Evolutionary conservation across 2,888 invertebrate species (phyloP).

Genomic region (Zelleria hepariella): DNA sequence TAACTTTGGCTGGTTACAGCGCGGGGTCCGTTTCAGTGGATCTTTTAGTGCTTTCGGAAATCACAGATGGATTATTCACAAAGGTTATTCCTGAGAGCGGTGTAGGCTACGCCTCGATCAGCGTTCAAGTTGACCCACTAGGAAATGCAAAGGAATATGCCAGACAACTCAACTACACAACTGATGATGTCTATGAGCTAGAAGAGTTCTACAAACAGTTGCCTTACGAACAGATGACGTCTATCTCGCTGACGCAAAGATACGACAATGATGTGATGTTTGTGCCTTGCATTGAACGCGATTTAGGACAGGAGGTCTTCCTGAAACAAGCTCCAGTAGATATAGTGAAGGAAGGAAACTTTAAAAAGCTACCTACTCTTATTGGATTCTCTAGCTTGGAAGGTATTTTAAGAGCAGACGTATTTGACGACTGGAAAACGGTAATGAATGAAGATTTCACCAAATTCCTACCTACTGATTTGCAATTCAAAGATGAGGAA

Average conservation of each 20-base stretch:
- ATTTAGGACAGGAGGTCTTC: not conserved
- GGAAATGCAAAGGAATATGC: slow-evolving; percentile 2
- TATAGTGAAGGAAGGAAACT: slow-evolving; percentile 5
- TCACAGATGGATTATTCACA: slow-evolving; percentile 7
- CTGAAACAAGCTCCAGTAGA: slow-evolving; percentile 4
- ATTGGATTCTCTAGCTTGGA: slow-evolving; percentile 8
- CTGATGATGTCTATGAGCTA: not conserved
- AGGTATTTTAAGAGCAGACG: slow-evolving; percentile 4
- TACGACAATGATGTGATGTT: not conserved
- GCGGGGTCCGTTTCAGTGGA: slow-evolving; percentile 8
- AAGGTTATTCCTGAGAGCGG: slow-evolving; percentile 10
- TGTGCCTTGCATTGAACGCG: not conserved
- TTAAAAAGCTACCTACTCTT: slow-evolving; percentile 3
- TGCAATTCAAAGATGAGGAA: slow-evolving; percentile 1
- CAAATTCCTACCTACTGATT: slow-evolving; percentile 6
- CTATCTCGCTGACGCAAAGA: not conserved
- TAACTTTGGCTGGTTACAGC: slow-evolving; percentile 11
- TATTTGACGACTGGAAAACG: not conserved
- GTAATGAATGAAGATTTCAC: slow-evolving; percentile 6
- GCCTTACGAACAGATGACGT: not conserved
- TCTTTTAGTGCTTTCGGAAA: slow-evolving; percentile 7
- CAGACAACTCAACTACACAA: not conserved
- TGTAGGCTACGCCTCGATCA: not conserved
- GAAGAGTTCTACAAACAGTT: not conserved
- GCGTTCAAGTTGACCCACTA: slow-evolving; percentile 2